Evolutionary conservation across 2,113 vertebrate species (phyloP), one percentile per base, ranked within the genome.

Genomic region (Zosterops japonicus): DNA sequence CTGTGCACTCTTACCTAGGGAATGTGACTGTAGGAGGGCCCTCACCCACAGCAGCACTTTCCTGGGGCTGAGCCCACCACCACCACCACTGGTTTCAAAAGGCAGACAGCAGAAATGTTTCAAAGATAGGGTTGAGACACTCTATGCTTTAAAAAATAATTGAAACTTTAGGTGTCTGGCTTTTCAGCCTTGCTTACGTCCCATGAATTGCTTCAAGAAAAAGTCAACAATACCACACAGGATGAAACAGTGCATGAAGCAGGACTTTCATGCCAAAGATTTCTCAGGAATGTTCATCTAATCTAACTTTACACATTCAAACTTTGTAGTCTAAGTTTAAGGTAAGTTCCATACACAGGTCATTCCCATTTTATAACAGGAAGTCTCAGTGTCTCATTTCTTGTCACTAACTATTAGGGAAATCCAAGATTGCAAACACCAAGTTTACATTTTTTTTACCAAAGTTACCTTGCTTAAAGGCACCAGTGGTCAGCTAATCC

Each of bases 11-110:
- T 53, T 44, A 35, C 35, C 70, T 27, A 10, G 75, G 22, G 69
- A 86, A 87, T 28, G 0, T 44, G 53, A 2, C 29, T 77, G 82
- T 28, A 74, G 93, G 67, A 74, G 81, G 39, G 55, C 17, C 41
- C 83, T 84, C 71, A 18, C 70, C 87, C 78, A 63, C 67, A 88
- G 82, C 57, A 85, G 8, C 21, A 7, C 53, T 83, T 65, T 70
- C 67, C 78, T 91, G 70, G 47, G 75, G n/a, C 89, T 93, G 91
- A 91, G 84, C 75, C 93, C 91, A 80, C 63, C 67, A 41, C 33
- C 61, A 49, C 25, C 19, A n/a, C 35, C 44, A 21, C 35, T 41
- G 19, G 21, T 72, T 77, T 72, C 60, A 57, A 91, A 93, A 65
- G 75, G 70, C 57, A 78, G 55, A 36, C 78, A 61, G 78, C 59